phyloP scores from a whole-genome alignment of 2,888 invertebrate genomes.

The Campaea margaritaria region DNA sequence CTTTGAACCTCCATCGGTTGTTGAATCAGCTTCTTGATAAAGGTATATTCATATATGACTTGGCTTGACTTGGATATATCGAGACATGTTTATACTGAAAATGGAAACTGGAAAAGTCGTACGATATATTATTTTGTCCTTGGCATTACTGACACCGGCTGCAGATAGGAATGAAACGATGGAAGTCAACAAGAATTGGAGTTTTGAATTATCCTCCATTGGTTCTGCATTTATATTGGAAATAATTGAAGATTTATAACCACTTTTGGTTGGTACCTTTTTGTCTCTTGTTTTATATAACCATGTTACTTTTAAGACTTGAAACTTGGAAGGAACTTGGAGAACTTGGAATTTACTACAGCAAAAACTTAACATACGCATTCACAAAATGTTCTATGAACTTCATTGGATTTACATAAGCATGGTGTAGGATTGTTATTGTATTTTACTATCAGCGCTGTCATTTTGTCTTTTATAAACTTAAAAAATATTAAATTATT shows the following conservation, averaged over 20 bases:
- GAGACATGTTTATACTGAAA: slow-evolving; percentile 80
- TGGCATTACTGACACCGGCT: slow-evolving; percentile 67
- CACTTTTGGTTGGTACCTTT: too few relatives aligned
- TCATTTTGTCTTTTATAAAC: too few relatives aligned
- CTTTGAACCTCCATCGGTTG: slow-evolving; percentile 20
- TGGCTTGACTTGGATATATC: slow-evolving; percentile 50
- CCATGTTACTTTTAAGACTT: too few relatives aligned
- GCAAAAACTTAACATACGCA: too few relatives aligned
- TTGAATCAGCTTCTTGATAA: slow-evolving; percentile 35
- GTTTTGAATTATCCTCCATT: neutral
- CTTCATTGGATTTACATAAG: too few relatives aligned
- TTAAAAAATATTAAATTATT: too few relatives aligned
- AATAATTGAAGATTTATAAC: neutral
- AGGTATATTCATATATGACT: slow-evolving; percentile 51
- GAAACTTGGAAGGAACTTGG: too few relatives aligned
- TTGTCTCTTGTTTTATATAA: too few relatives aligned
- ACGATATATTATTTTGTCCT: slow-evolving; percentile 61
- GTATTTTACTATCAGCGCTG: too few relatives aligned
- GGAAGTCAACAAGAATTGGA: slow-evolving; percentile 16
- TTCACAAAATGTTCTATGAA: too few relatives aligned
- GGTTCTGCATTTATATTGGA: neutral
- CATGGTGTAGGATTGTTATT: too few relatives aligned
- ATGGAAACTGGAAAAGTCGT: slow-evolving; percentile 81
- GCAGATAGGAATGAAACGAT: slow-evolving; percentile 10
- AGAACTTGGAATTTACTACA: too few relatives aligned